Evolutionary conservation across 2,113 vertebrate species (phyloP), one percentile per base, ranked within the genome.

Genomic region (Forbesichthys agassizii): DNA sequence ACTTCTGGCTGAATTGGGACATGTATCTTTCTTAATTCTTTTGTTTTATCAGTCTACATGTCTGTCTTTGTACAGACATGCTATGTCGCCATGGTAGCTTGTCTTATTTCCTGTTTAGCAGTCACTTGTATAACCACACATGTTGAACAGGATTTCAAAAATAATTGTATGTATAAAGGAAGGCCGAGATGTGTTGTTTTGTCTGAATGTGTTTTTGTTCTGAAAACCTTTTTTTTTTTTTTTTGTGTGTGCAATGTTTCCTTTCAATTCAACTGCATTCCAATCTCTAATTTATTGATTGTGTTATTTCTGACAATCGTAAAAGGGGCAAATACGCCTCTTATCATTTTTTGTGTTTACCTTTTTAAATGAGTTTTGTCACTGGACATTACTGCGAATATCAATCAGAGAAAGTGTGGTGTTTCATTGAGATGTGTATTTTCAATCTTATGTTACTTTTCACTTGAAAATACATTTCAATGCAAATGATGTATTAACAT

Each of bases 261-360:
- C 7, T 12, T 16, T 33, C 51, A 61, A 11, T 55, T 33, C 12
- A 53, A 57, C 47, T 16, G 61, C 66, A 74, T 86, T 85, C 68
- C 74, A 80, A 69, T 78, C 64, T 83, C 67, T 90, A 86, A 91
- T 91, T 90, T 91, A 91, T 91, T 91, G 60, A 78, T 57, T 64
- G 63, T 64, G 74, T 57, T 16, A 68, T 77, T 74, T 80, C 59
- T 76, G 90, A 91, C 88, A 89, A 91, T 91, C 84, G 14, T 70
- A 36, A 58, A 77, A 52, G 63, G 68, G 71, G 78, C 69, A 69
- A 47, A 2, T 27, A 27, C 27, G 27, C 27, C 65, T 9, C 58
- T 64, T 47, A 36, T 46, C 74, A 1, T 11, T 48, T 42, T 48
- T 48, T n/a, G 7, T 10, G 42, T 12, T 16, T 8, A 18, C 10